Percentiles rank a stretch among this genome's conserved stretches.
Evolutionary conservation across 2,113 vertebrate species (phyloP).

Genomic region (Orcinus orca): DNA sequence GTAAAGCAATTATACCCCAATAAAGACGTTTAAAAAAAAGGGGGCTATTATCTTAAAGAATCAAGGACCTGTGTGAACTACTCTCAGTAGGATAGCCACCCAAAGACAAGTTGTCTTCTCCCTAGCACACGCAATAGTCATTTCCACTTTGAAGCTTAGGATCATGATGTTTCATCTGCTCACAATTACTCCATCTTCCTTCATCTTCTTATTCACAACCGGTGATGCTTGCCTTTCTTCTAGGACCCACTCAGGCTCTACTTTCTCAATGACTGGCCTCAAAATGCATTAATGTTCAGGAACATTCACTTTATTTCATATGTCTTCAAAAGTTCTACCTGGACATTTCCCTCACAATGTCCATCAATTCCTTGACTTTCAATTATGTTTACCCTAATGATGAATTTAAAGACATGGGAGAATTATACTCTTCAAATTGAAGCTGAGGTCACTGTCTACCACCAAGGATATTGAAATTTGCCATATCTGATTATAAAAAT

Average conservation of each 20-base stretch:
- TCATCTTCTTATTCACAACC: not conserved
- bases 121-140: not conserved
- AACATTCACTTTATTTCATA: not conserved
- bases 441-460: not conserved
- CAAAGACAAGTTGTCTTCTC: not conserved
- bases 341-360: not conserved
- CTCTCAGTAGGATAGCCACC: not conserved
- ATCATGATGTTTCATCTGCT: not conserved
- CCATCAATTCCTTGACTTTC: not conserved
- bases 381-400: not conserved
- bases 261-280: not conserved
- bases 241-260: not conserved
- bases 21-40: no score
- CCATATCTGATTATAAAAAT: not conserved
- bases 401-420: not conserved
- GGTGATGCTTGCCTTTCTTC: not conserved
- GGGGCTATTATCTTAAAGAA: not conserved
- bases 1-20: no score
- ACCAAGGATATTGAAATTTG: not conserved
- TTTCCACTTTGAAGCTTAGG: not conserved
- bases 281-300: not conserved
- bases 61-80: not conserved
- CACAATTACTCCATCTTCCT: not conserved
- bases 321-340: not conserved
- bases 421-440: not conserved